Evolutionary conservation across 2,113 vertebrate genomes (phyloP).

Genomic region (Theristicus caerulescens): DNA sequence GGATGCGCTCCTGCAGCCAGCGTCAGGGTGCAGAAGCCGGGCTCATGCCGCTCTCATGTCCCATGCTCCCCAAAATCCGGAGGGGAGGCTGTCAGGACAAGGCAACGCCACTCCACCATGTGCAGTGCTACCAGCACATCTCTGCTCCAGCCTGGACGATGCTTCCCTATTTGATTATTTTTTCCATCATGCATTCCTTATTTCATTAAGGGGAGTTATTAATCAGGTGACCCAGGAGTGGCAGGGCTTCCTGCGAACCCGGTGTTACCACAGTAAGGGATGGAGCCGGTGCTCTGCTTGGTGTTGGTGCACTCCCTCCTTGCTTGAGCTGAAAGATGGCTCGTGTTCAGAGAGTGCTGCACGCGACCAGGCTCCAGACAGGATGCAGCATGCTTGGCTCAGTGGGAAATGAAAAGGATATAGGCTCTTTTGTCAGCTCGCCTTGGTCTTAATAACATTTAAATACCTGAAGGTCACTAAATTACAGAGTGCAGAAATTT

Average conservation of each 20-base stretch:
- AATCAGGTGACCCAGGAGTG: not conserved
- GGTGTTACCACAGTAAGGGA: not conserved
- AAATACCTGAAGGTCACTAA: conserved; percentile 43
- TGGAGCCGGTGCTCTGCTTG: not conserved
- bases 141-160: accelerated
- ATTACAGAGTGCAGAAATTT: not conserved
- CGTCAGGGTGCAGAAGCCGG: not conserved
- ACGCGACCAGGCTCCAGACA: not conserved
- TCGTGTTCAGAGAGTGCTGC: not conserved
- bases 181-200: not conserved
- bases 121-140: accelerated
- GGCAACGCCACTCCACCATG: accelerated
- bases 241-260: accelerated
- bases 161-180: not conserved
- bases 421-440: conserved; percentile 2
- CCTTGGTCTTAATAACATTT: conserved; percentile 31
- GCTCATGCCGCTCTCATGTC: accelerated
- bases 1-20: not conserved
- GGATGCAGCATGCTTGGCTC: not conserved
- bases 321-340: not conserved
- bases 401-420: conserved; percentile 13
- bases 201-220: not conserved
- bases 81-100: not conserved
- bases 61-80: not conserved
- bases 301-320: not conserved